Evolutionary conservation across 1,140 invertebrate genomes (phyloP).

Genomic region (Pseudomyrmex pallidus): DNA sequence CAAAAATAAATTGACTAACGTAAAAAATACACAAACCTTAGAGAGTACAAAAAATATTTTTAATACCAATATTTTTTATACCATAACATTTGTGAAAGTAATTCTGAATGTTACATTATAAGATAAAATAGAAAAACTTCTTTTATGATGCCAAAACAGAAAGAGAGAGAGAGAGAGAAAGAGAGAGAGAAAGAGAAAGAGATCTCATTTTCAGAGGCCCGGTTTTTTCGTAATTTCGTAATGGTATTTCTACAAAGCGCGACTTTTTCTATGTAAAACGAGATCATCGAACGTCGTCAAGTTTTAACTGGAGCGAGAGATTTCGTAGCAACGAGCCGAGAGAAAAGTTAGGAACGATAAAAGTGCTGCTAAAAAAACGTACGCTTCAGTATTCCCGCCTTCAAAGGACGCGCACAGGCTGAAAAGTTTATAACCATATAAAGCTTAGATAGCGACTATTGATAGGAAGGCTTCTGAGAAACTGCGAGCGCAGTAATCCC

Average conservation of each 20-base stretch:
- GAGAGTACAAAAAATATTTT: not conserved
- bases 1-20: too few species aligned
- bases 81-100: not conserved
- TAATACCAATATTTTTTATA: not conserved
- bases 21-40: not conserved
- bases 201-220: not conserved
- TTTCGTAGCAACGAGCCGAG: constrained; percentile 53
- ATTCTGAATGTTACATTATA: not conserved
- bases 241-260: constrained; percentile 33
- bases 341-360: constrained; percentile 58
- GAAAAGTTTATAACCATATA: constrained; percentile 57
- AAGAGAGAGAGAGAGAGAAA: too few species aligned
- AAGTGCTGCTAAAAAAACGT: constrained; percentile 54
- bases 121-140: too few species aligned
- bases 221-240: constrained; percentile 37
- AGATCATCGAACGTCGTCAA: constrained; percentile 53
- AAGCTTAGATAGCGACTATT: constrained; percentile 49
- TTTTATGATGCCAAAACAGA: not conserved
- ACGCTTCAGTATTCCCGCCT: constrained; percentile 33
- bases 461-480: constrained; percentile 39
- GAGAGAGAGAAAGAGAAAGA: not conserved
- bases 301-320: constrained; percentile 56
- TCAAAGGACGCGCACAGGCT: constrained; percentile 46
- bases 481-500: not conserved
- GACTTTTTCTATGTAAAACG: constrained; percentile 38